Conservation (phyloP, 2,888 invertebrate species). For the Pyrgus malvae region DNA sequence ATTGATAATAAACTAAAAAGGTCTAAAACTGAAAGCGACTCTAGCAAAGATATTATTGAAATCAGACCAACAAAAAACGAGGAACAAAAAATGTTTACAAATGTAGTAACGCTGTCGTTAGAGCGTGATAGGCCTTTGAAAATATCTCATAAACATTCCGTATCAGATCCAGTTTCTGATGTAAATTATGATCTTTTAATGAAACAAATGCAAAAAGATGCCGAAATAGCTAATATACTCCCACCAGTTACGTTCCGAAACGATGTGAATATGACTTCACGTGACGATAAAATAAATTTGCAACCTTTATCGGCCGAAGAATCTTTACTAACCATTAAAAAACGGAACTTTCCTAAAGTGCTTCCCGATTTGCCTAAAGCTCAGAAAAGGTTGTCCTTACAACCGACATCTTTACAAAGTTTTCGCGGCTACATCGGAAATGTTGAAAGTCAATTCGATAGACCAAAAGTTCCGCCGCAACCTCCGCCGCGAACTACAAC, state of each 20-base stretch:
- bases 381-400: constrained; percentile 85
- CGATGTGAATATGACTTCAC: constrained; percentile 89
- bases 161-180: constrained; percentile 86
- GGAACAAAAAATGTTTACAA: constrained; percentile 57
- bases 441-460: constrained; percentile 57
- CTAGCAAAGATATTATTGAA: constrained; percentile 40
- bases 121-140: constrained; percentile 61
- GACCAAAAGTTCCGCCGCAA: constrained; percentile 82
- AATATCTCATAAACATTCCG: constrained; percentile 85
- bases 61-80: constrained; percentile 35
- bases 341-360: constrained; percentile 92
- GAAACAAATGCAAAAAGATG: constrained; percentile 51
- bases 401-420: constrained; percentile 74
- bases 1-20: constrained; percentile 55
- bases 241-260: constrained; percentile 75
- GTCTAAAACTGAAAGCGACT: constrained; percentile 70
- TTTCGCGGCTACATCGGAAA: constrained; percentile 56
- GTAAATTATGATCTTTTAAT: constrained; percentile 69
- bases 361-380: constrained; percentile 87
- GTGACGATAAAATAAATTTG: constrained; percentile 75
- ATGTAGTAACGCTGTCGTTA: constrained; percentile 62
- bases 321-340: constrained; percentile 86
- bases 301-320: constrained; percentile 84
- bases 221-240: constrained; percentile 54
- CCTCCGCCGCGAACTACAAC: constrained; percentile 90